Conservation (phyloP, 2,113 vertebrate species). For the Apodemus sylvaticus region DNA sequence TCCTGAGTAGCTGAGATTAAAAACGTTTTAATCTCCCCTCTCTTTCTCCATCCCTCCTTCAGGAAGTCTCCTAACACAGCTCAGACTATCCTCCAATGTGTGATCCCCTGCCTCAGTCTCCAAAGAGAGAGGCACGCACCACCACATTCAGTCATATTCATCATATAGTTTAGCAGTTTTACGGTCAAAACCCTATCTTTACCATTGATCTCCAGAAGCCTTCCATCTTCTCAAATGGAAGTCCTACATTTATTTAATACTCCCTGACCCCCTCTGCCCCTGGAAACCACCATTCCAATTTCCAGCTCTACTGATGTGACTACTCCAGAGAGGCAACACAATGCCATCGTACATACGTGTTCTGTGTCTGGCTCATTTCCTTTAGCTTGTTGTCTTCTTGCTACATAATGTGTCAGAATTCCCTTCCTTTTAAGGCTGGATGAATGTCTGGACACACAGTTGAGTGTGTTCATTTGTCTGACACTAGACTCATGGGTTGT, state of each 20-base stretch:
- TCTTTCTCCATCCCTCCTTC: fast-evolving
- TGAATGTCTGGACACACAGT: background rate
- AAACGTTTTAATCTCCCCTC: background rate
- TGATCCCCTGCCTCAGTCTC: background rate
- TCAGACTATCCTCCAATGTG: background rate
- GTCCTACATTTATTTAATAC: background rate
- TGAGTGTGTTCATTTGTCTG: background rate
- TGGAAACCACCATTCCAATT: background rate
- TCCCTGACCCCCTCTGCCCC: background rate
- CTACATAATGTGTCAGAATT: background rate
- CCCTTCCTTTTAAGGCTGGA: background rate
- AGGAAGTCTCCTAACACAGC: background rate
- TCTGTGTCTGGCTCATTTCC: constrained; percentile 9
- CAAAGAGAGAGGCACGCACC: background rate
- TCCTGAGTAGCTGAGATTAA: background rate
- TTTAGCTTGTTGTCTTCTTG: background rate
- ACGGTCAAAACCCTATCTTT: no score
- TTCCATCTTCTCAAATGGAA: background rate
- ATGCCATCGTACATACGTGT: background rate
- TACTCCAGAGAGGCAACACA: background rate
- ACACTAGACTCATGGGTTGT: background rate
- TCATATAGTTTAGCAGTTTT: background rate
- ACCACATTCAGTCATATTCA: background rate
- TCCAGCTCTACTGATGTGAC: background rate
- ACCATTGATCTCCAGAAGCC: background rate